A percentile compares a stretch with the other conserved stretches of the same genome.
Evolutionary conservation across 2,888 invertebrate genomes (phyloP).

Genomic region (Gonocerus acuteangulatus): DNA sequence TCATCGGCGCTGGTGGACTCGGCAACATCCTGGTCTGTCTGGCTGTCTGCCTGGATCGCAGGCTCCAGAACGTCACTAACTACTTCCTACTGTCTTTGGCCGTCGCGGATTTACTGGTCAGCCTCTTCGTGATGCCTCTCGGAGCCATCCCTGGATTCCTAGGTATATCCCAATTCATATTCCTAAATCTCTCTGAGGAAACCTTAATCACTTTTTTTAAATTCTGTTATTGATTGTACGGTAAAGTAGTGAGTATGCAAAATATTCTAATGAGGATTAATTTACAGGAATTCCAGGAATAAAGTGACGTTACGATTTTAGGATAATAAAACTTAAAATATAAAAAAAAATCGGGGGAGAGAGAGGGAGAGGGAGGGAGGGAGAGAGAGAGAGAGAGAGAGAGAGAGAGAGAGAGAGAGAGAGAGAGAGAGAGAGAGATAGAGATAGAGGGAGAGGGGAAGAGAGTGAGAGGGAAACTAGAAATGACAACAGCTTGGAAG

Average conservation of each 20-base stretch:
- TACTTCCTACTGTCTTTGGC: slow-evolving; percentile 90
- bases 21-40: slow-evolving; percentile 91
- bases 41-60: slow-evolving; percentile 81
- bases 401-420: neutral
- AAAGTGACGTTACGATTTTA: no score
- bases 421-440: neutral
- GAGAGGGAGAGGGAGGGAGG: slow-evolving; percentile 1
- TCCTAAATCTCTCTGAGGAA: neutral
- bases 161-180: slow-evolving; percentile 62
- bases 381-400: slow-evolving; percentile 2
- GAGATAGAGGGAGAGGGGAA: no score
- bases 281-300: no score
- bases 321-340: no score
- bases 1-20: slow-evolving; percentile 79
- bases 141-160: slow-evolving; percentile 88
- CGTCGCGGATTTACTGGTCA: slow-evolving; percentile 87
- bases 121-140: slow-evolving; percentile 90
- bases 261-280: no score
- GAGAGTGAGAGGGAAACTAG: slow-evolving; percentile 1
- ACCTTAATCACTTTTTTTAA: no score
- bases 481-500: neutral
- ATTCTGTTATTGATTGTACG: no score
- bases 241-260: no score
- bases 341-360: no score
- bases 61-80: slow-evolving; percentile 90